A percentile compares a stretch with the other conserved stretches of the same genome.
These are phyloP conservation scores for Nothocercus julius DNA, from an alignment of 2,113 vertebrate species.

Conservation along the genomic window DNA sequence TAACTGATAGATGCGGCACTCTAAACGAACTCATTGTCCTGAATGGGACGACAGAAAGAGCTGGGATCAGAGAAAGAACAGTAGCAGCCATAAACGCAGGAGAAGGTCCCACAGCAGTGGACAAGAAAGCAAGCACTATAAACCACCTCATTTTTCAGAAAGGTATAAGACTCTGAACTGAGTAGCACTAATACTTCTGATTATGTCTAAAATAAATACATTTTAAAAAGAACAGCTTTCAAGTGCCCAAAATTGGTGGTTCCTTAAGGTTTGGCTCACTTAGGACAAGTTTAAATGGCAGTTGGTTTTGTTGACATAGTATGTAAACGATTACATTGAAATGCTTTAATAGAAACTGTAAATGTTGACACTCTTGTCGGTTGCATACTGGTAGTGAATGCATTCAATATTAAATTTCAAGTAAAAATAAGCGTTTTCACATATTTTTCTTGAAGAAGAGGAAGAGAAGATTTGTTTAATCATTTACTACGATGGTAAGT, in stretches of 20 bases:
- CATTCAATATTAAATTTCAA: background rate
- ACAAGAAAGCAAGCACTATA: conserved; percentile 85
- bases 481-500: conserved; percentile 20
- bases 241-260: background rate
- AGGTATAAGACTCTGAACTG: conserved; percentile 80
- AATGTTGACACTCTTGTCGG: background rate
- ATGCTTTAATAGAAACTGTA: background rate
- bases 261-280: background rate
- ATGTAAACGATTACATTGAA: background rate
- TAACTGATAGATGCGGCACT: conserved; percentile 86
- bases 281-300: background rate
- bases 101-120: conserved; percentile 89
- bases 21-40: conserved; percentile 82
- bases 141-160: conserved; percentile 77
- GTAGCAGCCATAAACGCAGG: conserved; percentile 81
- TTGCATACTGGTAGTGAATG: background rate
- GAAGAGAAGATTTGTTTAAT: background rate
- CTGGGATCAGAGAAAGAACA: conserved; percentile 83
- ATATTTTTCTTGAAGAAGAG: background rate
- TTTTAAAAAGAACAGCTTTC: background rate
- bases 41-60: conserved; percentile 83
- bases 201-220: background rate
- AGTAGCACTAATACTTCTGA: background rate
- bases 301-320: background rate
- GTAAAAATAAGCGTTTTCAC: background rate